Evolutionary conservation across 2,888 invertebrate genomes (phyloP).

Genomic region (Phytoseiulus persimilis): DNA sequence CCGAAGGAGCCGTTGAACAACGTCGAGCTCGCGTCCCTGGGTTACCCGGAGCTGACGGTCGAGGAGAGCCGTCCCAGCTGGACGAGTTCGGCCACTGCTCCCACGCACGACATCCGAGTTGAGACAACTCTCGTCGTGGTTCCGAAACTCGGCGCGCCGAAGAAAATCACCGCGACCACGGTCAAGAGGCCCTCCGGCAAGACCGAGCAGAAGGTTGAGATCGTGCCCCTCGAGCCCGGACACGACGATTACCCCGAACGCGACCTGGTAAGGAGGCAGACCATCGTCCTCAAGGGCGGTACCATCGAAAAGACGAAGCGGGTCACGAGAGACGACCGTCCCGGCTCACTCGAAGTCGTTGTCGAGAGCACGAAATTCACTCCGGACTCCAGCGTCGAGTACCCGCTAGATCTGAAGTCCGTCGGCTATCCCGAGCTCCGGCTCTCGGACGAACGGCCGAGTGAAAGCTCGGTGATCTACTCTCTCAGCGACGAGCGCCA

Average conservation of each 20-base stretch:
- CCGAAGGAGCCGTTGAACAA: background rate
- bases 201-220: background rate
- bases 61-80: constrained; percentile 23
- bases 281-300: background rate
- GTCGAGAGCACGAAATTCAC: background rate
- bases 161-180: constrained; percentile 5
- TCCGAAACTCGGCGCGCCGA: background rate
- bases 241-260: background rate
- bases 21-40: background rate
- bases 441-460: background rate
- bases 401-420: background rate
- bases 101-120: background rate
- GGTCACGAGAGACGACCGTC: background rate
- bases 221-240: background rate
- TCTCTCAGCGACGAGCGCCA: too few species aligned
- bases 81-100: background rate
- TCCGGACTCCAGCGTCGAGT: background rate
- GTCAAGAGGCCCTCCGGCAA: background rate
- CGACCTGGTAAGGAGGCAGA: background rate
- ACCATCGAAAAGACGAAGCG: background rate
- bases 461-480: background rate
- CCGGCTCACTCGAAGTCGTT: background rate
- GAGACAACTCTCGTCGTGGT: background rate
- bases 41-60: constrained; percentile 6
- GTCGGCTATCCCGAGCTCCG: constrained; percentile 9